These are phyloP conservation scores for Steinernema feltiae DNA, from an alignment of 1,140 invertebrate species.

Conservation along the genomic window DNA sequence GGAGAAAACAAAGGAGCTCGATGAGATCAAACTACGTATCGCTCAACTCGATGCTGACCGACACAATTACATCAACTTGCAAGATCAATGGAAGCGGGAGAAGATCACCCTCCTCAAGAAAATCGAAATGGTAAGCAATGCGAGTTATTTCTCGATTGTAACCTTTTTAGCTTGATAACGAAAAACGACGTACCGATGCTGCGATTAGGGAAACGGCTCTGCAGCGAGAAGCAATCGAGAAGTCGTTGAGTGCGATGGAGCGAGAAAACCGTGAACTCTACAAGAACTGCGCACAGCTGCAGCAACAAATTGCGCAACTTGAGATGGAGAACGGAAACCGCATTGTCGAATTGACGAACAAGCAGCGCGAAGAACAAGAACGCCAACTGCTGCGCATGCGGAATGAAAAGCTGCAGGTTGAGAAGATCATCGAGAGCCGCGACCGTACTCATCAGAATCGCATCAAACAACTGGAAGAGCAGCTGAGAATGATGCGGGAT, in stretches of 20 bases:
- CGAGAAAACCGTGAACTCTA: slow-evolving; percentile 56
- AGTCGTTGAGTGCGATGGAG: slow-evolving; percentile 58
- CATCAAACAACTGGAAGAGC: slow-evolving; percentile 52
- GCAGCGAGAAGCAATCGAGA: slow-evolving; percentile 57
- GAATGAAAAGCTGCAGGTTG: slow-evolving; percentile 51
- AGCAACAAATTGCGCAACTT: slow-evolving; percentile 56
- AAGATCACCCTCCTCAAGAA: slow-evolving; percentile 52
- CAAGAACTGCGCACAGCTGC: slow-evolving; percentile 57
- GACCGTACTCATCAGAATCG: slow-evolving; percentile 48
- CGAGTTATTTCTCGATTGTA: slow-evolving; percentile 17
- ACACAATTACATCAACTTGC: slow-evolving; percentile 23
- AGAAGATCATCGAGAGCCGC: slow-evolving; percentile 53
- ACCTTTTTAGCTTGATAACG: slow-evolving; percentile 46
- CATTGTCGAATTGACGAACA: slow-evolving; percentile 54
- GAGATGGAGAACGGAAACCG: slow-evolving; percentile 58
- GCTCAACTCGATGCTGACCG: slow-evolving; percentile 45
- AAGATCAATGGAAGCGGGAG: slow-evolving; percentile 55
- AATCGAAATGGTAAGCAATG: slow-evolving; percentile 50
- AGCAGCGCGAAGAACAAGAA: slow-evolving; percentile 56
- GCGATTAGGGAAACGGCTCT: slow-evolving; percentile 57
- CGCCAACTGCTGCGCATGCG: slow-evolving; percentile 47
- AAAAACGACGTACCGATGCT: slow-evolving; percentile 55
- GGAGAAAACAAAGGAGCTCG: slow-evolving; percentile 46
- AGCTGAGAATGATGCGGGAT: slow-evolving; percentile 48
- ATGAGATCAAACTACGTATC: slow-evolving; percentile 46